Percentiles rank a stretch among this genome's conserved stretches.
Conservation (phyloP, 2,888 invertebrate genomes). For the Diloba caeruleocephala region DNA sequence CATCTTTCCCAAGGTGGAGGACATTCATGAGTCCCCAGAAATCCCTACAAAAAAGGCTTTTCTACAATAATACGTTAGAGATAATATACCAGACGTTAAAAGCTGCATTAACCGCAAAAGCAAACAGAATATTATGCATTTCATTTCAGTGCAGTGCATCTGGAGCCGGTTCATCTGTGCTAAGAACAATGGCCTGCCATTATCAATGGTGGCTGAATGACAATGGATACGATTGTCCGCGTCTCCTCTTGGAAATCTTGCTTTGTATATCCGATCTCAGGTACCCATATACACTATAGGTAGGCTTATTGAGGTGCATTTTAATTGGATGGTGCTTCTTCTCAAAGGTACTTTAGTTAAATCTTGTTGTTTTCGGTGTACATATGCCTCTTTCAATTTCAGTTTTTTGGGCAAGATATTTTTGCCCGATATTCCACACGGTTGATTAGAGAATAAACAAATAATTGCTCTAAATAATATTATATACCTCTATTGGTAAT, state of each 20-base stretch:
- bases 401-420: no score
- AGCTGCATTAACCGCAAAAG: conserved; percentile 11
- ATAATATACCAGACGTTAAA: not conserved
- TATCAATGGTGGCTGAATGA: conserved; percentile 34
- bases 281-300: not conserved
- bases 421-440: no score
- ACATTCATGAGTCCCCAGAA: no score
- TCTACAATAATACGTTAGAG: no score
- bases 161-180: conserved; percentile 17
- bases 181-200: conserved; percentile 25
- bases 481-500: no score
- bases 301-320: not conserved
- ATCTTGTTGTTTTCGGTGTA: no score
- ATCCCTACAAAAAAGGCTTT: no score
- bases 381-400: no score
- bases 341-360: no score
- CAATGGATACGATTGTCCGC: conserved; percentile 37
- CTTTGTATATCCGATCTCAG: conserved; percentile 28
- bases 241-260: conserved; percentile 36
- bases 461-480: no score
- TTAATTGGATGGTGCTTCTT: conserved; percentile 1
- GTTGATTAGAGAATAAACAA: no score
- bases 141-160: conserved; percentile 30
- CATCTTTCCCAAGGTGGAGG: no score
- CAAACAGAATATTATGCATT: conserved; percentile 36